Base-by-base conservation (phyloP, 2,888 invertebrate species). In the Thereva nobilitata region DNA sequence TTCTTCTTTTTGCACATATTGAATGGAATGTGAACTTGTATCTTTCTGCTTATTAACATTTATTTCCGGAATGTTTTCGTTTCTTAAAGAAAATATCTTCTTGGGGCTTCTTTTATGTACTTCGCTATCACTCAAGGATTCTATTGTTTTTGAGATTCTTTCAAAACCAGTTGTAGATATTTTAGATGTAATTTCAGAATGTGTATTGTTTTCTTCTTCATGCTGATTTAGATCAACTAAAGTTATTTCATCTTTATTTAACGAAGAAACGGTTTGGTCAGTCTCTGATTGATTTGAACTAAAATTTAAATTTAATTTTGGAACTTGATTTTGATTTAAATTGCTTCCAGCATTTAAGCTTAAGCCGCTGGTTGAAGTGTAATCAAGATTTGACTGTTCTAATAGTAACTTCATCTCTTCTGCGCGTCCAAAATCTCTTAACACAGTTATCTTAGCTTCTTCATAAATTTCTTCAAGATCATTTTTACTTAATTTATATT, bases 401-500 rank as follows among this genome's bases (percentile, higher is more conserved):
- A 59, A 49, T 38, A 59, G 38, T 37, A 47, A 12, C n/a, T 59
- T 49, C 49, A 59, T 59, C 49, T 72, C 72, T 37, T 74, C 74
- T 65, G 73, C 72, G 12, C 71, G 70, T 1, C 73, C 71, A 70
- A 77, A 77, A 65, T 76, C 75, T 50, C 68, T 69, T 10, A 77
- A 67, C 5, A 78, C 77, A 0, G 72, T 72, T 40, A 70, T 72
- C 71, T 80, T 82, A 2, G 82, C 82, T 59, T 80, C 79, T 72
- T 80, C 81, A 70, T 81, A 82, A 40, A 83, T 75, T 55, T 75
- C 71, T 72, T 82, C 81, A 37, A 83, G 70, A 65, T 80, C 79
- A 7, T 72, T 67, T 73, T 82, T 80, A 34, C 79, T 80, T 72
- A 83, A 74, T 66, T 77, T 76, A 68, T 82, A 82, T 37, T 74